These are phyloP conservation scores for Philypnodon macrostomus DNA, from an alignment of 2,797 vertebrate species.

Conservation along the genomic window DNA sequence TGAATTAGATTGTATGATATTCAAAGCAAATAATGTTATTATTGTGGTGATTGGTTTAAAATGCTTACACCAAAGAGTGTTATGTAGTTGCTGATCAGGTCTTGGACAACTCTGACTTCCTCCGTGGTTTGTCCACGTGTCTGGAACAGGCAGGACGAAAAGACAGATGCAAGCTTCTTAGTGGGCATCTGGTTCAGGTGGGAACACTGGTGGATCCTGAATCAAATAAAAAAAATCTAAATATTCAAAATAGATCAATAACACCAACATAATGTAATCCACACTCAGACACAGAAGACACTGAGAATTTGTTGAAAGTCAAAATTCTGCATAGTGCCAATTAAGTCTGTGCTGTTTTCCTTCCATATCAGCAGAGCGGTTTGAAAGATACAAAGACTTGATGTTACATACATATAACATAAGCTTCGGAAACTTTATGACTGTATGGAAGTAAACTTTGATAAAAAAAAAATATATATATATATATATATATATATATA, in stretches of 20 bases:
- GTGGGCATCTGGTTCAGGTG: conserved; percentile 89
- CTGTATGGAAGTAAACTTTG: background rate
- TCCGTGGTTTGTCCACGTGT: conserved; percentile 86
- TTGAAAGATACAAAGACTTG: background rate
- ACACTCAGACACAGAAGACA: conserved; percentile 1
- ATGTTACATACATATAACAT: conserved; percentile 1
- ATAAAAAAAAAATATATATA: no score
- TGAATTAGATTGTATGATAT: no score
- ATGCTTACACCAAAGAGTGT: conserved; percentile 88
- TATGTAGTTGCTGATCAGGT: conserved; percentile 91
- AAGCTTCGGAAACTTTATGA: background rate
- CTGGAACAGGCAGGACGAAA: conserved; percentile 94
- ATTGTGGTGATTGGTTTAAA: no score
- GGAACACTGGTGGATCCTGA: conserved; percentile 89
- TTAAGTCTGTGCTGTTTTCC: conserved; percentile 35
- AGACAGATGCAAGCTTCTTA: conserved; percentile 84
- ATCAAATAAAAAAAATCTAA: background rate
- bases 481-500: no score
- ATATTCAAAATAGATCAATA: background rate
- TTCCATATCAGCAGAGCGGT: background rate
- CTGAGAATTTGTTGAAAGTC: conserved; percentile 29
- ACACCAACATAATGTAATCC: conserved; percentile 8
- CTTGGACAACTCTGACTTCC: conserved; percentile 86
- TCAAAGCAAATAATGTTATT: no score
- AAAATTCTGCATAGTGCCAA: conserved; percentile 56